Evolutionary conservation across 2,797 vertebrate species (phyloP).

Genomic region (Petrocephalus schoutedeni): DNA sequence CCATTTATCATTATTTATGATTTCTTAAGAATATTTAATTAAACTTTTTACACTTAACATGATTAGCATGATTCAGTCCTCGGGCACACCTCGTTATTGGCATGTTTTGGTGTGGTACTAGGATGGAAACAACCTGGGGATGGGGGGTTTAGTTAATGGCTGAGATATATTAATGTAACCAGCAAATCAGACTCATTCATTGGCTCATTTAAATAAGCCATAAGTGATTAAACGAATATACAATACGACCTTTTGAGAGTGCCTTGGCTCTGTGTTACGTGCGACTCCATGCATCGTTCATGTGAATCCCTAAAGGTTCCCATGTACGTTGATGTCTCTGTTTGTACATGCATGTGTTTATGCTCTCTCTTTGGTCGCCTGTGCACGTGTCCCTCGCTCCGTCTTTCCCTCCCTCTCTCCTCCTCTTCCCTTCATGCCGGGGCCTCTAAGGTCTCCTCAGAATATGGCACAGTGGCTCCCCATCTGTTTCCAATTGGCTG

Average conservation of each 20-base stretch:
- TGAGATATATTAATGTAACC: too few species aligned
- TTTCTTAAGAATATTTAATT: background rate
- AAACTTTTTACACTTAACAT: background rate
- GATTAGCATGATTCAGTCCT: background rate
- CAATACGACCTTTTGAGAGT: background rate
- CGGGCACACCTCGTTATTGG: background rate
- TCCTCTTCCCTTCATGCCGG: conserved; percentile 25
- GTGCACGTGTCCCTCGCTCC: background rate
- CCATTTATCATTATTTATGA: background rate
- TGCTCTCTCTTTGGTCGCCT: background rate
- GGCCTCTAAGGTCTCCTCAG: conserved; percentile 61
- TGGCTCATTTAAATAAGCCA: background rate
- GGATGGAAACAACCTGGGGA: background rate
- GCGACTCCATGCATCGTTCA: background rate
- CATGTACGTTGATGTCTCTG: background rate
- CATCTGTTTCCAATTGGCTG: conserved; percentile 69
- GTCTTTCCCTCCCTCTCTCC: background rate
- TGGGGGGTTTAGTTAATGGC: background rate
- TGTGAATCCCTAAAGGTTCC: background rate
- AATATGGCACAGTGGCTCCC: conserved; percentile 61
- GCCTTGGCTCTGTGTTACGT: conserved; percentile 17
- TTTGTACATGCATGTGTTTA: background rate
- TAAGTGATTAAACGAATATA: background rate
- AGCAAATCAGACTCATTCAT: too few species aligned
- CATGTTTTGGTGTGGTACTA: background rate